Evolutionary conservation across 53 echinoderm and acorn worm genomes (phyloP), one percentile per base, ranked within the genome.

Genomic region (Astropecten irregularis): DNA sequence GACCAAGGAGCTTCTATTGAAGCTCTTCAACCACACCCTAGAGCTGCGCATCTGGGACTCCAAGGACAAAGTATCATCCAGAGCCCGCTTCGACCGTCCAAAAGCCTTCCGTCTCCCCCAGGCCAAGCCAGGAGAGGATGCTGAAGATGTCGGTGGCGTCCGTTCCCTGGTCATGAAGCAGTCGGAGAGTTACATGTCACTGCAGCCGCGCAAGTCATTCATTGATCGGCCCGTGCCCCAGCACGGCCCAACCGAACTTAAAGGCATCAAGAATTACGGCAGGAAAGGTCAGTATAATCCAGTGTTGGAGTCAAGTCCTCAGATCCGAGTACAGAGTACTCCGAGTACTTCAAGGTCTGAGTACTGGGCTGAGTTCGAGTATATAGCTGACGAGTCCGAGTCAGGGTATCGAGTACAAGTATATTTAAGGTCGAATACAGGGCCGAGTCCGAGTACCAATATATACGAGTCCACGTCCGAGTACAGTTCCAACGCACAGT

Each of bases 71-170:
- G 99, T 97, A 20, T 92, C 99, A 9, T 87, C 99, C 49, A 84
- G 91, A 37, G 94, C 94, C 1, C 73, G 99, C 0, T 94, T 97
- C 49, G 99, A 94, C 67, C 76, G 99, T 22, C 99, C 99, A 39
- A 97, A 97, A 73, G 99, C 94, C 47, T 97, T 97, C 81, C 94
- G 94, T 56, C 82, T 97, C 8, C 99, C 99, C 34, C 99, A 97
- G 86, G 86, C 92, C 52, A 96, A 97, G 56, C 91, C 99, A 15
- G 99, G 99, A 30, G 99, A 97, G 69, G 99, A 97, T 32, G 88
- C 69, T 1, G 92, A 92, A 21, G 99, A 97, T 50, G 90, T 97
- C 0, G 99, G 99, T 33, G 99, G 99, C 7, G 99, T 97, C 36
- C 77, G 92, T 4, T 94, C 99, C 0, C 84, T 97, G 49, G 99